These are phyloP conservation scores for Uropetala carovei DNA, from an alignment of 2,888 invertebrate genomes.

Conservation along the genomic window DNA sequence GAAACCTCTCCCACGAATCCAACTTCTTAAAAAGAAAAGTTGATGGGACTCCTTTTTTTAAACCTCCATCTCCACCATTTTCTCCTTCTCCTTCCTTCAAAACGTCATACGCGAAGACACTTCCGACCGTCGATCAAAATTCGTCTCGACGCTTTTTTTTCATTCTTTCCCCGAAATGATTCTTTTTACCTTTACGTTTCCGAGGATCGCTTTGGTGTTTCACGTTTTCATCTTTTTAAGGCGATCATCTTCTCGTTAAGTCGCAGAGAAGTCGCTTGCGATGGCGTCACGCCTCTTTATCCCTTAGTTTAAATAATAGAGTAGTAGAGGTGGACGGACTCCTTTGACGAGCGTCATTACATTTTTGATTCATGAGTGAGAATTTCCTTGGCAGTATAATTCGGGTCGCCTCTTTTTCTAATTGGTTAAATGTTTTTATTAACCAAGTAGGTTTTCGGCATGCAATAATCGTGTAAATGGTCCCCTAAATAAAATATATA, in stretches of 20 bases:
- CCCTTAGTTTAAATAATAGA: not conserved
- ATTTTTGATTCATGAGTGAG: no score
- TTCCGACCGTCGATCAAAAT: not conserved
- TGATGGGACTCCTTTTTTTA: not conserved
- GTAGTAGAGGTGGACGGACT: not conserved
- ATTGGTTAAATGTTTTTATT: no score
- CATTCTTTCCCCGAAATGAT: not conserved
- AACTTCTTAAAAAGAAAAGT: not conserved
- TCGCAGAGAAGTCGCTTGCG: not conserved
- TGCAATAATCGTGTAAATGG: no score
- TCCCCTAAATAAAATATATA: no score
- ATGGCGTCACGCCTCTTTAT: not conserved
- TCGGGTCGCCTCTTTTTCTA: no score
- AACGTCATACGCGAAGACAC: not conserved
- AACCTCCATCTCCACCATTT: not conserved
- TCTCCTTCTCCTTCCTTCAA: not conserved
- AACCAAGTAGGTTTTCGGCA: no score
- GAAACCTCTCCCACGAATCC: not conserved
- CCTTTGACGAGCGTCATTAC: not conserved
- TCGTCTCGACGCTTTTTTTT: constrained; percentile 1
- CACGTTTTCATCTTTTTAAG: not conserved
- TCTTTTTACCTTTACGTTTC: not conserved
- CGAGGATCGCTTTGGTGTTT: not conserved
- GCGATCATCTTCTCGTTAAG: not conserved
- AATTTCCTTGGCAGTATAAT: no score